These are phyloP conservation scores for Zosterops hypoxanthus DNA, from an alignment of 2,113 vertebrate genomes.

Conservation along the genomic window DNA sequence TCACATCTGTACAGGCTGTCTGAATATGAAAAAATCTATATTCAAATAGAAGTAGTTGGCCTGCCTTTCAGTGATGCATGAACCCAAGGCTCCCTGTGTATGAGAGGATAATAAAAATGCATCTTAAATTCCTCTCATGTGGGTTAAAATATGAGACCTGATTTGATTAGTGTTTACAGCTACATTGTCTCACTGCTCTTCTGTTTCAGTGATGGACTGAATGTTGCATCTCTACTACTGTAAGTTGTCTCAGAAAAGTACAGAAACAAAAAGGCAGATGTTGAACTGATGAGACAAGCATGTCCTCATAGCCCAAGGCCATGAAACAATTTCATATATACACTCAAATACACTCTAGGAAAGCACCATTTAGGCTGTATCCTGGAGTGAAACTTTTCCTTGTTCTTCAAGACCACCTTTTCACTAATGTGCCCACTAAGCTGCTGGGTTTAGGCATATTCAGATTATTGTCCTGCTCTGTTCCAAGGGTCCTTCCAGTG, in stretches of 20 bases:
- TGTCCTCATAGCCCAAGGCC: neutral
- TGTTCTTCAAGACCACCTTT: neutral
- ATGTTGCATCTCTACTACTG: neutral
- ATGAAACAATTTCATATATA: neutral
- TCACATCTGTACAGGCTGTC: neutral
- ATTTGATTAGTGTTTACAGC: neutral
- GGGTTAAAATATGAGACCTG: neutral
- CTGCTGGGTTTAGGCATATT: neutral
- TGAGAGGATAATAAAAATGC: neutral
- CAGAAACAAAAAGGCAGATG: neutral
- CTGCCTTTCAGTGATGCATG: neutral
- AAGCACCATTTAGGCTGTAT: neutral
- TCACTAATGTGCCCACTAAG: neutral
- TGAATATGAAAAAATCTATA: neutral
- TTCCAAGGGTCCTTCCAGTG: neutral
- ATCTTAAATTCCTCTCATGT: neutral
- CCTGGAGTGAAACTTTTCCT: neutral
- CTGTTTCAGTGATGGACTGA: neutral
- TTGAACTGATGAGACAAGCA: neutral
- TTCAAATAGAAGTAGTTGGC: neutral
- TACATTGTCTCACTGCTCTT: neutral
- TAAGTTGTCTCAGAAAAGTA: neutral
- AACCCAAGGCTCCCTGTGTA: neutral
- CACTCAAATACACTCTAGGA: neutral
- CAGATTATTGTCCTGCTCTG: neutral